Evolutionary conservation across 1,140 invertebrate genomes (phyloP), one percentile per base, ranked within the genome.

Genomic region (Sitobion miscanthi): DNA sequence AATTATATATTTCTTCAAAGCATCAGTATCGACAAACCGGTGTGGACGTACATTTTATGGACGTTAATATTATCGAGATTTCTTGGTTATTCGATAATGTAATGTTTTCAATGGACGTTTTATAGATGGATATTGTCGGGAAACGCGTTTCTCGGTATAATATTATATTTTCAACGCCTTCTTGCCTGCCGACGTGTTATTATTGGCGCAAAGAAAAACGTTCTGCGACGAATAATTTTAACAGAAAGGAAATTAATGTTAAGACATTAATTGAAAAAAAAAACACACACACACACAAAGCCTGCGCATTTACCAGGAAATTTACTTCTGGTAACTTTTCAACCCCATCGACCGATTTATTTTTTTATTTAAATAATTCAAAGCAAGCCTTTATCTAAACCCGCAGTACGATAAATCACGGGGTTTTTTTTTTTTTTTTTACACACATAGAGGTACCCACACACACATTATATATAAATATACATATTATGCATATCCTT

Each of bases 311-410:
- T 89, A 54, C 30, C 45, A 21, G 49, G 21, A 89, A 38, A 54
- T 89, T 89, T 89, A 52, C 49, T 89, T 89, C 87, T 52, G 17
- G 47, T 89, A 23, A 54, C 42, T 89, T 89, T 89, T 38, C 47
- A 52, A 88, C 86, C 85, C 42, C 25, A 17, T 23, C 47, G 86
- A 47, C 35, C 2, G n/a, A 54, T 52, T 52, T 89, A 54, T 88
- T n/a, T 11, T 89, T 38, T 49, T 87, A n/a, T n/a, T 47, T 30
- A 47, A 87, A 87, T n/a, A 87, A 87, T 87, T 42, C 35, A 45
- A 42, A 42, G 2, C 38, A 25, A 42, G 42, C 20, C 83, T 42
- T 85, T 25, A 85, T 85, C 35, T 42, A 45, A 25, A 85, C 38
- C 23, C 35, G 3, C 23, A 38, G 6, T 42, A 25, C 38, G 30